A percentile compares a stretch with the other conserved stretches of the same genome.
These are phyloP conservation scores for Umimayanthus chanpuru DNA, from an alignment of 92 coral and sea anemone species.

Conservation along the genomic window DNA sequence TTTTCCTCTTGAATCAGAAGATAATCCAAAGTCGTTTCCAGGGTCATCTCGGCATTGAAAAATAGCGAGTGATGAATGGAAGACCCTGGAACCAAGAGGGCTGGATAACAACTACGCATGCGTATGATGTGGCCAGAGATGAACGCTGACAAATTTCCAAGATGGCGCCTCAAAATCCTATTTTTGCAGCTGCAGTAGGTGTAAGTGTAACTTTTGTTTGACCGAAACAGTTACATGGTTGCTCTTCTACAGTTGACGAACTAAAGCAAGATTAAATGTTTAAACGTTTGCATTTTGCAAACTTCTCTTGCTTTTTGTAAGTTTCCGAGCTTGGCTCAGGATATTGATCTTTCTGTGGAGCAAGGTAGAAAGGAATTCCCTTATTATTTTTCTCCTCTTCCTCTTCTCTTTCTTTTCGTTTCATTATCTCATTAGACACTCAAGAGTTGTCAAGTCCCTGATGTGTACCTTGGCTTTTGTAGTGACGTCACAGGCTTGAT, in stretches of 20 bases:
- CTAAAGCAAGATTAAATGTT: too few species aligned
- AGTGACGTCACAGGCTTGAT: conserved; percentile 64
- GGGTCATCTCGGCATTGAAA: background rate
- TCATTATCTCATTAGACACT: background rate
- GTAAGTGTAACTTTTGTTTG: too few species aligned
- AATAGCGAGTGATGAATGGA: background rate
- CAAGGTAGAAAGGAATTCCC: too few species aligned
- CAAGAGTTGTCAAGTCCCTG: background rate
- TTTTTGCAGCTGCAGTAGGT: too few species aligned
- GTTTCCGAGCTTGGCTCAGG: too few species aligned
- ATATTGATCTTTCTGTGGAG: too few species aligned
- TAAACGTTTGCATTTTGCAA: too few species aligned
- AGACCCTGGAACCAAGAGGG: background rate
- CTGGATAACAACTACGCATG: background rate
- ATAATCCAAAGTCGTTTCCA: background rate
- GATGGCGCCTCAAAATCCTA: background rate
- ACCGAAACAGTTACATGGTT: too few species aligned
- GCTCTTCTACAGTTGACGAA: too few species aligned
- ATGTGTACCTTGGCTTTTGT: conserved; percentile 51
- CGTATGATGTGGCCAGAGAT: background rate
- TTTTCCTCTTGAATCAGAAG: background rate
- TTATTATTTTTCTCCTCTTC: too few species aligned
- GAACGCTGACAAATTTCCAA: background rate
- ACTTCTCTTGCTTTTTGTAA: too few species aligned
- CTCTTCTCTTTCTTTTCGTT: background rate